Conservation (phyloP, 2,888 invertebrate species). For the Steromphala cineraria region DNA sequence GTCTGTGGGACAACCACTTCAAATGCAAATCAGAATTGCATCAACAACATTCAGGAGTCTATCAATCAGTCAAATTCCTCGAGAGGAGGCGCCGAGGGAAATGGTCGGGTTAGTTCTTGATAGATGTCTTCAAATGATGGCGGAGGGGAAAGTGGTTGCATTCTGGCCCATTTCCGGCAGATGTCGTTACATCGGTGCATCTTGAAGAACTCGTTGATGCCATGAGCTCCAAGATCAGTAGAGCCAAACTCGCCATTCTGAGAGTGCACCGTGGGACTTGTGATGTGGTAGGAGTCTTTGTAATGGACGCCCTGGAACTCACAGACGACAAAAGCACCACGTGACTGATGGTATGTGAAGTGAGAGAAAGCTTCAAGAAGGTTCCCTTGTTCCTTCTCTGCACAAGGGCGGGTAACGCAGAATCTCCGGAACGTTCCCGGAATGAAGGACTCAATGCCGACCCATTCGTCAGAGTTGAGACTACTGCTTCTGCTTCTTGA, state of each 20-base stretch:
- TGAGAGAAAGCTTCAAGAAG: conserved; percentile 56
- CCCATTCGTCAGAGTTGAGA: conserved; percentile 42
- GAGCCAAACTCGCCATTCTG: conserved; percentile 41
- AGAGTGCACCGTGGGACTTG: conserved; percentile 57
- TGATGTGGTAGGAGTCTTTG: conserved; percentile 46
- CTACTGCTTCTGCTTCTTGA: conserved; percentile 40
- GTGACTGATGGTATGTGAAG: conserved; percentile 54
- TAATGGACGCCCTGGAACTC: conserved; percentile 55
- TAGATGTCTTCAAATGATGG: conserved; percentile 22
- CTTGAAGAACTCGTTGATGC: conserved; percentile 57
- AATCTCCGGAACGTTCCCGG: conserved; percentile 50
- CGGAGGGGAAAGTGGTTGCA: conserved; percentile 28
- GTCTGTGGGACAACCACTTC: no score
- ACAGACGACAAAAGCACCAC: conserved; percentile 49
- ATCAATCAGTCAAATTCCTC: not conserved
- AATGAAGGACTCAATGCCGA: conserved; percentile 54
- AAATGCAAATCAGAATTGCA: no score
- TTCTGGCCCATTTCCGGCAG: conserved; percentile 48
- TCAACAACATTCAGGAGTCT: no score
- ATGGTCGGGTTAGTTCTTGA: not conserved
- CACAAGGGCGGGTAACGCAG: conserved; percentile 36
- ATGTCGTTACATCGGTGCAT: conserved; percentile 56
- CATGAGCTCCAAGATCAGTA: conserved; percentile 49
- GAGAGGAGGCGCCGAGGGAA: not conserved
- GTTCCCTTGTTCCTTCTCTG: conserved; percentile 32